Conservation (phyloP, 2,797 vertebrate genomes). For the Acipenser transmontanus region DNA sequence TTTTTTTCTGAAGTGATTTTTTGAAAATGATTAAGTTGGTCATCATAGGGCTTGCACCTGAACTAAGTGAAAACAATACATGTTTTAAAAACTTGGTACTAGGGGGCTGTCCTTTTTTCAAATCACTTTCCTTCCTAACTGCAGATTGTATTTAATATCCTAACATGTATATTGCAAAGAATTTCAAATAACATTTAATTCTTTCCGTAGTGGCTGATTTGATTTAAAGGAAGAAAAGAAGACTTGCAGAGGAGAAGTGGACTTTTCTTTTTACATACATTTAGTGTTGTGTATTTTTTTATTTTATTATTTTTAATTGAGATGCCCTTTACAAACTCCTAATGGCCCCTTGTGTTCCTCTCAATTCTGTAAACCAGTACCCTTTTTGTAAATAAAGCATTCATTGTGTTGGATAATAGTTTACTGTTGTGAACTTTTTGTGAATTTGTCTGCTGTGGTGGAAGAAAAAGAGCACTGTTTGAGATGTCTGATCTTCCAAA, state of each 20-base stretch:
- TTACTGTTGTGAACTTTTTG: no score
- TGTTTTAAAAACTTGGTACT: neutral
- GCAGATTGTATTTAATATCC: no score
- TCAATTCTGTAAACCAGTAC: neutral
- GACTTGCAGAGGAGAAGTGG: neutral
- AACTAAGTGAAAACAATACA: neutral
- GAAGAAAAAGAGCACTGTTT: no score
- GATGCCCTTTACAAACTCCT: constrained; percentile 10
- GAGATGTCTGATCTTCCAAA: no score
- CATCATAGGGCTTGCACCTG: neutral
- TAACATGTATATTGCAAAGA: no score
- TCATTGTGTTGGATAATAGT: constrained; percentile 1
- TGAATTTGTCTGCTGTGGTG: no score
- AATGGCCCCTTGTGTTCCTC: neutral
- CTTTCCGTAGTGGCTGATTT: constrained; percentile 53
- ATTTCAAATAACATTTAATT: neutral
- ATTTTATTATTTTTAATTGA: constrained; percentile 23
- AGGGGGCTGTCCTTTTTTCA: neutral
- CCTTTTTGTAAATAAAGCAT: constrained; percentile 23
- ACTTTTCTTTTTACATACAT: constrained; percentile 6
- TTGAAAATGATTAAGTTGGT: neutral
- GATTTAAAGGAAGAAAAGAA: constrained; percentile 41
- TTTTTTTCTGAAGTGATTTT: no score
- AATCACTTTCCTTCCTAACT: neutral
- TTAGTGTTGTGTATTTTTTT: constrained; percentile 9